Base-by-base conservation (phyloP, 2,888 invertebrate genomes). In the Coenonympha arcania region DNA sequence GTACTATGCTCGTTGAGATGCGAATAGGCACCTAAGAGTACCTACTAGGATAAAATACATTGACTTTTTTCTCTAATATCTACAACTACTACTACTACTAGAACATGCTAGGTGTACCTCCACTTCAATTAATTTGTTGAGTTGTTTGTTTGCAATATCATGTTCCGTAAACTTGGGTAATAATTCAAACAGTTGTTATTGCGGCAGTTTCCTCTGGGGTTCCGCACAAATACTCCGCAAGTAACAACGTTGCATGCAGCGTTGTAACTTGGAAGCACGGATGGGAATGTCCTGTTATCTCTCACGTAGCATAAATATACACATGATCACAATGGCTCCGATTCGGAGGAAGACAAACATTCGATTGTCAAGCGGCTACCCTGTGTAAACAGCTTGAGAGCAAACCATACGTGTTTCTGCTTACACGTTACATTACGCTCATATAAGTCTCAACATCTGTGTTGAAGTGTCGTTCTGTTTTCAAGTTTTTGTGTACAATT, bases 301-400 rank as follows among this genome's bases (percentile, higher is more conserved):
- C 34, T 43, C 54, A 49, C 57, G 57, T 58, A 65, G 56, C 55
- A 65, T 73, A 76, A 73, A 79, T 65, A 66, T 64, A 63, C 63
- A 69, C 64, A 62, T 58, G 59, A 64, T 64, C 58, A 79, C 80
- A 80, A 79, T 79, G 69, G 73, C 59, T 60, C 61, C 59, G 62
- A 63, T 64, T 63, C 69, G 64, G 60, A 64, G 67, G 60, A 68
- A 68, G 66, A 64, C 70, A 80, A 81, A 82, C 79, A 80, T 69
- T 66, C 73, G 63, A 79, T 77, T 78, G 79, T 76, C 71, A 62
- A 65, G 68, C 64, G 55, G 59, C 52, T 41, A 39, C 56, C 52
- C 44, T 59, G 57, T 65, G 65, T 71, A 71, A 73, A 71, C 72
- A 71, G 48, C 46, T 54, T 26, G 54, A 50, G 49, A 42, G 61